phyloP scores from a whole-genome alignment of 2,888 invertebrate species.

The Tenthredo livida region DNA sequence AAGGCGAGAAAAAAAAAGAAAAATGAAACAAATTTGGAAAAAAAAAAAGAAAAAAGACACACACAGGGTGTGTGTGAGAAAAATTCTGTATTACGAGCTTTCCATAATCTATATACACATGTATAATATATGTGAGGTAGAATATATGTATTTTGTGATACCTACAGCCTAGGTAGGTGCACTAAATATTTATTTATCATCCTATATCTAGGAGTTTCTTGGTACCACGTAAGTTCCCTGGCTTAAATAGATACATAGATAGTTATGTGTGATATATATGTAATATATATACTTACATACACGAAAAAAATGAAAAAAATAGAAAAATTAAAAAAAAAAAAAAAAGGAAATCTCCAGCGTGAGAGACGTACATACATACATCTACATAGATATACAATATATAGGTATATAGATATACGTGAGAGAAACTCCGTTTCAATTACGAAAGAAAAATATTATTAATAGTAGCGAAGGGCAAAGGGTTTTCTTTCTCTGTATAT shows the following conservation, averaged over 20 bases:
- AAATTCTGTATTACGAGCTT: background rate
- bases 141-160: background rate
- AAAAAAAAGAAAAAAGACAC: background rate
- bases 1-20: background rate
- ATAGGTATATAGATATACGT: background rate
- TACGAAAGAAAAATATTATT: constrained; percentile 43
- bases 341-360: background rate
- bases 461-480: constrained; percentile 19
- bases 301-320: background rate
- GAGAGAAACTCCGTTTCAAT: constrained; percentile 23
- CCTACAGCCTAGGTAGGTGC: background rate
- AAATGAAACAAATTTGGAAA: background rate
- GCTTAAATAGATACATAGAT: background rate
- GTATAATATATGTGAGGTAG: background rate
- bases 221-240: background rate
- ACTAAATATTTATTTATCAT: constrained; percentile 3
- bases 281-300: background rate
- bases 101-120: background rate
- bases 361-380: background rate
- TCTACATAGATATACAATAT: background rate
- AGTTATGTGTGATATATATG: background rate
- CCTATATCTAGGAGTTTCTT: background rate
- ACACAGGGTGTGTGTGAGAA: background rate
- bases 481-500: constrained; percentile 20
- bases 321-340: background rate